Evolutionary conservation across 2,113 vertebrate species (phyloP), one percentile per base, ranked within the genome.

Genomic region (Tyto alba): DNA sequence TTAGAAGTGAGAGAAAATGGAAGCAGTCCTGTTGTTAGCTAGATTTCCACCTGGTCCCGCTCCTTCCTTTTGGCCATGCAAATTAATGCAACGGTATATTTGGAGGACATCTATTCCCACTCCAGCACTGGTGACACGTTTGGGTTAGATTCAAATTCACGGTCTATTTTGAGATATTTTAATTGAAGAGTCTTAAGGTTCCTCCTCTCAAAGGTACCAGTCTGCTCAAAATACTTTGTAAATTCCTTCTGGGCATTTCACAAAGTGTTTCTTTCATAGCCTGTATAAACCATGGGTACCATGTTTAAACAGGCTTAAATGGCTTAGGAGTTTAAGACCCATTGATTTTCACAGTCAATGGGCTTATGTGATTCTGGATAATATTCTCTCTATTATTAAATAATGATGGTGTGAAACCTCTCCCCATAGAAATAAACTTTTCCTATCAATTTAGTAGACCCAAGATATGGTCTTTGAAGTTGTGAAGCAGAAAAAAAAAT

Each of bases 111-210:
- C 52, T 84, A 86, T 93, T 97, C 82, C 82, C 83, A 63, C 38
- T 59, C 64, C 79, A 81, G 47, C 85, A 26, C 55, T 50, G 59
- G 52, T 85, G 62, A 64, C 3, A 0, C 5, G 22, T 82, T 89
- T 93, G 88, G 60, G 62, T 91, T 93, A 73, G 50, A 92, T 80
- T 96, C 93, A 89, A 73, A 89, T 88, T 91, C 40, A 2, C 77
- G 59, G 29, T 88, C 92, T 96, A 88, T 93, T 97, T 94, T 95
- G 90, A 88, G 82, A 56, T 60, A 85, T 77, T 95, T 94, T 94
- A 96, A 95, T 95, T 93, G 95, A 91, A 80, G 78, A 80, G 55
- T 94, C 63, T 41, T 41, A 57, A 88, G 55, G 89, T 83, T 86
- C 66, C 56, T 85, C 73, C 80, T 93, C 95, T 96, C 89, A 85